A percentile compares a stretch with the other conserved stretches of the same genome.
Conservation (phyloP, 1,140 invertebrate genomes). For the Heliconius eleuchia region DNA sequence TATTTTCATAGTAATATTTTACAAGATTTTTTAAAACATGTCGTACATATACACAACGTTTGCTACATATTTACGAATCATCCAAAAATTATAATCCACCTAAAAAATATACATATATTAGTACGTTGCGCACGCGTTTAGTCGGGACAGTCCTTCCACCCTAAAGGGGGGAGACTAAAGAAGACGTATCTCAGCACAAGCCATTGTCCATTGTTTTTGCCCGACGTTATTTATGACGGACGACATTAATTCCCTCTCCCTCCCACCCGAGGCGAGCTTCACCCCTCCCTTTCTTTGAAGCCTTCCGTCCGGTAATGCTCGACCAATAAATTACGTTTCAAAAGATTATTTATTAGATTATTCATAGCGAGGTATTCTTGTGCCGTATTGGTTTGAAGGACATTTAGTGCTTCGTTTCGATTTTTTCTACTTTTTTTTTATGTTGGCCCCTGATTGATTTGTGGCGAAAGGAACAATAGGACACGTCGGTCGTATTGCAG, state of each 20-base stretch:
- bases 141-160: constrained; percentile 45
- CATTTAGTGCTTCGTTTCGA: constrained; percentile 54
- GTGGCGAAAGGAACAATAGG: constrained; percentile 59
- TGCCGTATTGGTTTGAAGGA: constrained; percentile 76
- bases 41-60: not conserved
- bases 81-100: not conserved
- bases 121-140: constrained; percentile 66
- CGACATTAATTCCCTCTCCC: constrained; percentile 58
- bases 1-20: too few species aligned
- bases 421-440: constrained; percentile 57
- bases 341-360: constrained; percentile 81
- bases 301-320: constrained; percentile 74
- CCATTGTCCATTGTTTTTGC: constrained; percentile 81
- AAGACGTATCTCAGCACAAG: constrained; percentile 77
- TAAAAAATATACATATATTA: not conserved
- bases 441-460: constrained; percentile 66
- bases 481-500: constrained; percentile 37
- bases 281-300: constrained; percentile 46
- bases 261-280: constrained; percentile 39
- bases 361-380: constrained; percentile 70
- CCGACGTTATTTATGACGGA: constrained; percentile 77
- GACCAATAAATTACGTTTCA: constrained; percentile 76
- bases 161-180: constrained; percentile 60
- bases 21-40: too few species aligned
- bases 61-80: not conserved